Percentiles rank a stretch among this genome's conserved stretches.
Evolutionary conservation across 2,888 invertebrate genomes (phyloP).

Genomic region (Diachrysia chrysitis): DNA sequence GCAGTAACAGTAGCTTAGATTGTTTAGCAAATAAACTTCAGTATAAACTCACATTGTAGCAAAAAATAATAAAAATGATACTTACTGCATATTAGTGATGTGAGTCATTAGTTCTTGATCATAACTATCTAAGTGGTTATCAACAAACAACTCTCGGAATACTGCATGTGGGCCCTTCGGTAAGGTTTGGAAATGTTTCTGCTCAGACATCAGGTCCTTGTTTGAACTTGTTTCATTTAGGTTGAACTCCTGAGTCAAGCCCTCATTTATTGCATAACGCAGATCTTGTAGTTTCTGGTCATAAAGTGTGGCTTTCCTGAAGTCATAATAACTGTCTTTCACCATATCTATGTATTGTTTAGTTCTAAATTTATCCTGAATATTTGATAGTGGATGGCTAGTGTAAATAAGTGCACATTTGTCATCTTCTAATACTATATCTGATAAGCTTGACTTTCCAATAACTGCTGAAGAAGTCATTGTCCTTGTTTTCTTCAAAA

Average conservation of each 20-base stretch:
- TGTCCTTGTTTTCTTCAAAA: slow-evolving; percentile 72
- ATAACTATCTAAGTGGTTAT: slow-evolving; percentile 81
- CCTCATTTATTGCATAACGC: slow-evolving; percentile 85
- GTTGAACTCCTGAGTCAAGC: slow-evolving; percentile 82
- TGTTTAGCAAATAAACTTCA: too few relatives aligned
- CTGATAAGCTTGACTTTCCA: slow-evolving; percentile 18
- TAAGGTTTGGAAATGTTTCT: slow-evolving; percentile 53
- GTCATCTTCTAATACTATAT: slow-evolving; percentile 78
- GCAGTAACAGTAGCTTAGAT: too few relatives aligned
- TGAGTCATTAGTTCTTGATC: slow-evolving; percentile 83
- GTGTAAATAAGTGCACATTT: slow-evolving; percentile 83
- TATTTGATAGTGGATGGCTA: slow-evolving; percentile 72
- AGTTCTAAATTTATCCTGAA: slow-evolving; percentile 77
- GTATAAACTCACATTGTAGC: neutral
- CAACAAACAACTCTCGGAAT: slow-evolving; percentile 82
- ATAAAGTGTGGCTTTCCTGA: slow-evolving; percentile 83
- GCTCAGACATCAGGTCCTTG: slow-evolving; percentile 37
- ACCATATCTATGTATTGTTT: slow-evolving; percentile 79
- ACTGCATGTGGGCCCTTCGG: slow-evolving; percentile 84
- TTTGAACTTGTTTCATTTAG: slow-evolving; percentile 52
- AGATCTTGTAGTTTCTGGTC: slow-evolving; percentile 84
- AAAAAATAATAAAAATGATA: slow-evolving; percentile 40
- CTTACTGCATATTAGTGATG: slow-evolving; percentile 83
- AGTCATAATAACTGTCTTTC: slow-evolving; percentile 86
- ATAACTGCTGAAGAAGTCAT: slow-evolving; percentile 48